Conservation (phyloP, 2,113 vertebrate species). For the Oophaga pumilio region DNA sequence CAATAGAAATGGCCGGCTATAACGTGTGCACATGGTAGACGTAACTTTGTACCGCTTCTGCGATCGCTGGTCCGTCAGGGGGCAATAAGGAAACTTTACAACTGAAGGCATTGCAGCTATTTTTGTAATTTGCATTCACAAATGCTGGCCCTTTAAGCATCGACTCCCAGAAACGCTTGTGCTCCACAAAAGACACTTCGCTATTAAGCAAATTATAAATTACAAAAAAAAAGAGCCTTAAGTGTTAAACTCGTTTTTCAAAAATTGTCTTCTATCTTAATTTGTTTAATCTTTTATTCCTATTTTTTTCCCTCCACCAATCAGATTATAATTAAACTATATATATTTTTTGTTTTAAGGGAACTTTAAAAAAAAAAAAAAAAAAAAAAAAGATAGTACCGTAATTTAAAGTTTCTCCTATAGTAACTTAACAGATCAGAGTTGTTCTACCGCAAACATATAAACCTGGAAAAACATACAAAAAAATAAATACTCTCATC, state of each 20-base stretch:
- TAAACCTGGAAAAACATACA: slow-evolving; percentile 66
- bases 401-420: neutral
- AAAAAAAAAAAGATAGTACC: neutral
- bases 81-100: neutral
- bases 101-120: neutral
- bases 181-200: neutral
- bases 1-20: too few species aligned
- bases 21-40: neutral
- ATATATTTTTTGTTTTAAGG: neutral
- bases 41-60: neutral
- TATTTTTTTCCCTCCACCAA: neutral
- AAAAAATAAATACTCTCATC: slow-evolving; percentile 82
- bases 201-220: neutral
- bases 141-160: too few species aligned
- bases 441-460: slow-evolving; percentile 18
- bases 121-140: neutral
- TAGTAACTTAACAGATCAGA: neutral
- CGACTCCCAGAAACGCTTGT: neutral
- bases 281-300: neutral
- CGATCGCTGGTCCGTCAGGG: neutral
- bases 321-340: neutral
- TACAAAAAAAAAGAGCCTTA: neutral
- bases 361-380: neutral
- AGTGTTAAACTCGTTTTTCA: neutral
- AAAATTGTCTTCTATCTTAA: neutral